Base-by-base conservation (phyloP, 1,140 invertebrate species). In the Caenorhabditis latens region DNA sequence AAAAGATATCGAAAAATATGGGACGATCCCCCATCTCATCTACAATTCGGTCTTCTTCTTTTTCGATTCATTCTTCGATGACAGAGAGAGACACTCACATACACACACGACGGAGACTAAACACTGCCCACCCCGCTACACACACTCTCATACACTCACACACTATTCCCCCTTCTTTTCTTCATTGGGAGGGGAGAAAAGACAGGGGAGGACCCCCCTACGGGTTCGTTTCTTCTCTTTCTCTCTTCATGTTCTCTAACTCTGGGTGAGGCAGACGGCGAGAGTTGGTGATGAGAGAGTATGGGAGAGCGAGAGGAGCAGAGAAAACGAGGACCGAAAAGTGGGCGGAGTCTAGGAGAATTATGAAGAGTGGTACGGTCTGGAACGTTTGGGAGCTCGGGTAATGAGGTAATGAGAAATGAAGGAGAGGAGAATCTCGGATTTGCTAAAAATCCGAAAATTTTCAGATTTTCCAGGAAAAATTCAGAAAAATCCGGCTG, bases 121-220 rank as follows among this genome's bases (percentile, higher is more conserved):
- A 53, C 50, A 53, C 50, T 16, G 16, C 50, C 4, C 3, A 2
- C 57, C 7, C n/a, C 57, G 57, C 14, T 21, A 79, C n/a, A 79
- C 46, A 50, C 71, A 24, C 19, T 50, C 71, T 50, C 71, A 71
- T 71, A 71, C 65, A 71, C 65, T 43, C 65, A n/a, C 42, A 43
- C 46, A 79, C 40, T 79, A 40, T 50, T 50, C 53, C 46, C 1
- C 32, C 32, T 32, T 32, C 32, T 32, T 32, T 32, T 32, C 32
- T 32, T 32, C 32, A 32, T 32, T 32, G 32, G 32, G 32, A 32
- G 32, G 32, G 32, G 32, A 32, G 32, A 32, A 32, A 32, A 32
- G 32, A 32, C n/a, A 32, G 32, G 32, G 32, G 32, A 32, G 32
- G 32, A 32, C 32, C 32, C 32, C 32, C 32, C 32, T 32, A 32